phyloP scores from a whole-genome alignment of 2,888 invertebrate genomes.

The Xanthia icteritia region DNA sequence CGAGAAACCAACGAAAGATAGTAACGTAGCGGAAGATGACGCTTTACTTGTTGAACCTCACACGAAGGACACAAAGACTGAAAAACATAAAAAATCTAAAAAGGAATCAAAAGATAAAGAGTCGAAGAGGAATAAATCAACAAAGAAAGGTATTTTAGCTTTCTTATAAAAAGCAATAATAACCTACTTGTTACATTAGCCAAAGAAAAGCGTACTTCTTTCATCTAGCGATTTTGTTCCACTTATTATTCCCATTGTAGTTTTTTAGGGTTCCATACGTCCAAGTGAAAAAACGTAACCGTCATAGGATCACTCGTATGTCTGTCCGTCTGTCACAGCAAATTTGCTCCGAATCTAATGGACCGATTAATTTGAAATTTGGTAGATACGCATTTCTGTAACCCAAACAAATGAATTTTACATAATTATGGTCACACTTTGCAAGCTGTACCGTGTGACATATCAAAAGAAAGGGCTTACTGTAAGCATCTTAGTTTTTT shows the following conservation, averaged over 20 bases:
- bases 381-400: too few relatives aligned
- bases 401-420: too few relatives aligned
- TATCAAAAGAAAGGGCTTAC: too few relatives aligned
- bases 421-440: too few relatives aligned
- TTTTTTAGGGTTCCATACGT: too few relatives aligned
- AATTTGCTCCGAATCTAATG: too few relatives aligned
- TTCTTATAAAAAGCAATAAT: neutral
- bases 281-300: too few relatives aligned
- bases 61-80: slow-evolving; percentile 83
- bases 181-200: neutral
- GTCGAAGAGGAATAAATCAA: slow-evolving; percentile 85
- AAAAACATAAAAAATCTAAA: slow-evolving; percentile 88
- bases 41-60: slow-evolving; percentile 64
- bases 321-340: too few relatives aligned
- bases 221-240: neutral
- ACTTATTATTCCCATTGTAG: neutral
- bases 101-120: slow-evolving; percentile 86
- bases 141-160: slow-evolving; percentile 82
- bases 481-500: too few relatives aligned
- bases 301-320: too few relatives aligned
- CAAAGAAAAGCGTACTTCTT: neutral
- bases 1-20: slow-evolving; percentile 78
- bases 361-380: too few relatives aligned
- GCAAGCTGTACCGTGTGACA: too few relatives aligned
- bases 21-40: slow-evolving; percentile 69